These are phyloP conservation scores for Orthosia gracilis DNA, from an alignment of 2,888 invertebrate genomes.

Conservation along the genomic window DNA sequence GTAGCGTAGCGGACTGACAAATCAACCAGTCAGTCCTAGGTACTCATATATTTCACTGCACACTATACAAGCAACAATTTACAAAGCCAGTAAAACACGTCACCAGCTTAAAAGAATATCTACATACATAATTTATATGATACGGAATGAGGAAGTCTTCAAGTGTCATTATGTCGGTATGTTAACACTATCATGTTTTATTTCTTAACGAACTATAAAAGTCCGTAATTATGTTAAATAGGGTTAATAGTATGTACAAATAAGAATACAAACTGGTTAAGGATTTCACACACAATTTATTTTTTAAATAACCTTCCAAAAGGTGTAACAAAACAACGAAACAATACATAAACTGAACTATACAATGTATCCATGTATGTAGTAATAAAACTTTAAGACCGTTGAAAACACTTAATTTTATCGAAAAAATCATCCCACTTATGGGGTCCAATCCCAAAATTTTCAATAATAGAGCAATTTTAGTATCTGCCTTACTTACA, in stretches of 20 bases:
- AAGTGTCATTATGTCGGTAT: constrained; percentile 16
- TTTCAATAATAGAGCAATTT: too few species aligned
- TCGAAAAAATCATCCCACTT: too few species aligned
- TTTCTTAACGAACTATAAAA: constrained; percentile 33
- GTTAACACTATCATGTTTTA: constrained; percentile 19
- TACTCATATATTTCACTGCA: too few species aligned
- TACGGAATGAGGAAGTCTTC: constrained; percentile 33
- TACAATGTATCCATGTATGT: too few species aligned
- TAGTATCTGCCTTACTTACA: too few species aligned
- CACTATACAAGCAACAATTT: too few species aligned
- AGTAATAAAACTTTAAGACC: too few species aligned
- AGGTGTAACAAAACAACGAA: background rate
- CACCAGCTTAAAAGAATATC: background rate
- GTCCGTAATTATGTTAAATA: constrained; percentile 32
- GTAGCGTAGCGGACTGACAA: background rate
- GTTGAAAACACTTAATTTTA: too few species aligned
- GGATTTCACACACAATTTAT: constrained; percentile 10
- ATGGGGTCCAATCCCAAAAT: too few species aligned
- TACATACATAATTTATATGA: background rate
- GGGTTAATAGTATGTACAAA: background rate
- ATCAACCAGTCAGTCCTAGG: background rate
- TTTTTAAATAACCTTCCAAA: constrained; percentile 11
- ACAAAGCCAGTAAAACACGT: background rate
- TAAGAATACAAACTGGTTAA: constrained; percentile 12
- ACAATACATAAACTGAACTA: background rate